phyloP scores from a whole-genome alignment of 2,888 invertebrate genomes.

The Tachystola acroxantha region DNA sequence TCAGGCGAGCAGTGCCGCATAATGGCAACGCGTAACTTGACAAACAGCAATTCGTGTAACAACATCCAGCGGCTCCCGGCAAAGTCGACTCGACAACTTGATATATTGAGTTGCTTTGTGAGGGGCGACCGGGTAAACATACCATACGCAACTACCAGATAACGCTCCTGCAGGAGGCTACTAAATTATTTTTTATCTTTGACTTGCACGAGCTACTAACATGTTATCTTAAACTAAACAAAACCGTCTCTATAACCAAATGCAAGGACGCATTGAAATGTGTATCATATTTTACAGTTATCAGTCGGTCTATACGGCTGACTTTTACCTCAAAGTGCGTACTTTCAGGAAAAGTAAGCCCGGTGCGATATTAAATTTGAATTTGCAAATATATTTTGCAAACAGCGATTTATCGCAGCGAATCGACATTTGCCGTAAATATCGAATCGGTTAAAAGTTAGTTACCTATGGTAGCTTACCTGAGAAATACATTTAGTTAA shows the following conservation, averaged over 20 bases:
- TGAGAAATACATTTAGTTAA: no score
- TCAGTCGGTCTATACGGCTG: no score
- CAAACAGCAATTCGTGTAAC: conserved; percentile 55
- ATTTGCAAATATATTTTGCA: no score
- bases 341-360: no score
- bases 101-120: conserved; percentile 68
- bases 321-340: no score
- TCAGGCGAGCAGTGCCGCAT: conserved; percentile 28
- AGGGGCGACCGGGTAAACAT: conserved; percentile 58
- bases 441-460: no score
- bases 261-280: conserved; percentile 1
- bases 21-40: conserved; percentile 47
- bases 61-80: conserved; percentile 46
- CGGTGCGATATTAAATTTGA: no score
- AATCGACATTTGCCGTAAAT: no score
- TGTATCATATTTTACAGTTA: no score
- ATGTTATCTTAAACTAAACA: conserved; percentile 31
- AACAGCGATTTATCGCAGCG: no score
- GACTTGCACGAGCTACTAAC: conserved; percentile 38
- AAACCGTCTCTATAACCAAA: conserved; percentile 11
- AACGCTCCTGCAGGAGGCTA: conserved; percentile 44
- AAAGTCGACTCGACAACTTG: conserved; percentile 60
- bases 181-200: conserved; percentile 65
- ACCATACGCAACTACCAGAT: conserved; percentile 46
- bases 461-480: no score